A percentile compares a stretch with the other conserved stretches of the same genome.
Conservation (phyloP, 2,113 vertebrate species). For the Solea solea region DNA sequence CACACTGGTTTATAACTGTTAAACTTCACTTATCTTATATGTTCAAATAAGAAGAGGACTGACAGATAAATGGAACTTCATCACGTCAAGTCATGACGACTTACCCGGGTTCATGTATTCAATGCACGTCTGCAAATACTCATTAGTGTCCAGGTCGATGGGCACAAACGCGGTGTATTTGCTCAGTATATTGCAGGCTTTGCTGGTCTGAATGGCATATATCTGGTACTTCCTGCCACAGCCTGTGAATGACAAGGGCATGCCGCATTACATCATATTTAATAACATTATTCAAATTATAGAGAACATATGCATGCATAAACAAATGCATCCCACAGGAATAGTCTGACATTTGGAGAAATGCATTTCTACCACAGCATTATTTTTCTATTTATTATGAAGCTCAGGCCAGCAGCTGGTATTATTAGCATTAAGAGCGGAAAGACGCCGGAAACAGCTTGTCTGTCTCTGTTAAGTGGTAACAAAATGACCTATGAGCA, state of each 20-base stretch:
- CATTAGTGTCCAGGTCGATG: slow-evolving; percentile 88
- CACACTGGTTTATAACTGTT: too few relatives aligned
- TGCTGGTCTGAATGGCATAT: slow-evolving; percentile 91
- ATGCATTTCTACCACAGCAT: too few relatives aligned
- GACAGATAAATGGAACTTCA: too few relatives aligned
- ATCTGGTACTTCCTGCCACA: slow-evolving; percentile 87
- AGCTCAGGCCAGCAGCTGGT: too few relatives aligned
- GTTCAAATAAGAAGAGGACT: too few relatives aligned
- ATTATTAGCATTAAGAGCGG: too few relatives aligned
- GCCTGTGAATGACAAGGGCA: slow-evolving; percentile 74
- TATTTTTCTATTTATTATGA: too few relatives aligned
- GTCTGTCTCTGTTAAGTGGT: too few relatives aligned
- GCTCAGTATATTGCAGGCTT: slow-evolving; percentile 92
- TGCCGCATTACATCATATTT: not conserved
- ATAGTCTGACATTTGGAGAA: too few relatives aligned
- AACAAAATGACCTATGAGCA: too few relatives aligned
- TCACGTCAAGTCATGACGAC: slow-evolving; percentile 25
- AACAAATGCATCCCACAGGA: too few relatives aligned
- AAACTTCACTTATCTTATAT: not conserved
- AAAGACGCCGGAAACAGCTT: too few relatives aligned
- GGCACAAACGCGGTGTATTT: slow-evolving; percentile 91
- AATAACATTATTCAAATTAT: not conserved
- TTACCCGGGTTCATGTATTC: slow-evolving; percentile 86
- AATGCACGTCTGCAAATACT: slow-evolving; percentile 85
- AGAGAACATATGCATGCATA: not conserved